These are phyloP conservation scores for Sorex fumeus DNA, from an alignment of 2,113 vertebrate species.

Conservation along the genomic window DNA sequence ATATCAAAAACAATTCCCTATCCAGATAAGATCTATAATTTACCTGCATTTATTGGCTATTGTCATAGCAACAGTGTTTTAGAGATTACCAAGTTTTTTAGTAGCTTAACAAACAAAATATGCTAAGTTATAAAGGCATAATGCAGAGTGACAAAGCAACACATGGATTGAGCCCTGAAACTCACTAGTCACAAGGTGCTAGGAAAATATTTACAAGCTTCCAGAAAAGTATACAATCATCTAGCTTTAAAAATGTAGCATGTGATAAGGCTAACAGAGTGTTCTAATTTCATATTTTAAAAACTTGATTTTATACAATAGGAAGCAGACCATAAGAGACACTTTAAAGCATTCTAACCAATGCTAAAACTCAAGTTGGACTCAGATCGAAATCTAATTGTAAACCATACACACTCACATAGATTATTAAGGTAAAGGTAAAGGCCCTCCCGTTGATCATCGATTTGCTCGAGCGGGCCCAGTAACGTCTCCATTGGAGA, in stretches of 20 bases:
- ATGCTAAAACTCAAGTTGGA: background rate
- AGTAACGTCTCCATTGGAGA: no score
- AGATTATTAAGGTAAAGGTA: no score
- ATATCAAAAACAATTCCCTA: conserved; percentile 1
- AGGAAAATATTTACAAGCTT: background rate
- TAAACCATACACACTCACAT: no score
- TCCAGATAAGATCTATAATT: background rate
- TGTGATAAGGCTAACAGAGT: background rate
- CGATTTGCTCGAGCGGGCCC: no score
- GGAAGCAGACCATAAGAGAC: background rate
- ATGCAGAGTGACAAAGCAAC: conserved; percentile 11
- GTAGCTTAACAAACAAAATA: background rate
- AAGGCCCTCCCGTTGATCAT: no score
- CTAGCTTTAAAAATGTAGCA: background rate
- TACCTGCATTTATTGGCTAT: background rate
- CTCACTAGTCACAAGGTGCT: background rate
- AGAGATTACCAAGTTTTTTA: background rate
- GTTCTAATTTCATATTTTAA: background rate
- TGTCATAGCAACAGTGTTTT: background rate
- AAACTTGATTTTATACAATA: background rate
- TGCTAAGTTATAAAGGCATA: background rate
- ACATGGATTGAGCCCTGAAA: background rate
- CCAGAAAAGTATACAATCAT: background rate
- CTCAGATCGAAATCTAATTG: background rate
- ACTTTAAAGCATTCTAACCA: background rate